Base-by-base conservation (phyloP, 2,888 invertebrate genomes). In the Eristalinus sepulchralis region DNA sequence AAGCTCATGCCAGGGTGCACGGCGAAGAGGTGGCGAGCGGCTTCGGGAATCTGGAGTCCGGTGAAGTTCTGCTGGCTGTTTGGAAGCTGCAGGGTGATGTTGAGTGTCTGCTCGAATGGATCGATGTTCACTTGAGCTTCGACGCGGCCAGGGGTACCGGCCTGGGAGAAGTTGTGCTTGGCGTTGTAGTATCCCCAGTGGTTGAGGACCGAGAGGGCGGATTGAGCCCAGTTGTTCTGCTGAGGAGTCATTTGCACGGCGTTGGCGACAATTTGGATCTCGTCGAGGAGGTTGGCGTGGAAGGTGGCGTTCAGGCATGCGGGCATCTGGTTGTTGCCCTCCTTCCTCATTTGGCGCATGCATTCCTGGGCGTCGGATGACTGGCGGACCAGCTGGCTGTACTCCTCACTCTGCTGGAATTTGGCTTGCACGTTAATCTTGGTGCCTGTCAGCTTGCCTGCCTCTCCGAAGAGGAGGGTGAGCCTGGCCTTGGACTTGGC, bases 231-330 rank as follows among this genome's bases (percentile, higher is more conserved):
- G 90, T 94, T 93, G 88, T 91, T 93, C 62, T 93, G 88, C 13
- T 90, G 88, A 1, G 92, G 89, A 71, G 93, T 93, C 4, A 95
- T 88, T 70, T 95, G 93, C 63, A 94, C 93, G 91, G 94, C 94
- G 9, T 93, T 91, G 1, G 95, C 89, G 13, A 93, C 90, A 1
- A 94, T 89, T 64, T 93, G 92, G 20, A 94, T 90, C 71, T 92
- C 91, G 89, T 96, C 94, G 66, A 95, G 92, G 53, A 94, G 91
- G 88, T 94, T 94, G 5, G 95, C 94, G 82, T 91, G 91, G 24
- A 93, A 90, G 8, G 94, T 94, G 89, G 94, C 93, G 85, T 94
- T 93, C 78, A 94, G 93, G 90, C 96, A 96, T 76, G 94, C 93
- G 2, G 93, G 91, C 77, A 94, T 93, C 90, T 94, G 94, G 85